Base-by-base conservation (phyloP, 2,797 vertebrate species). In the Microtus obscurus region DNA sequence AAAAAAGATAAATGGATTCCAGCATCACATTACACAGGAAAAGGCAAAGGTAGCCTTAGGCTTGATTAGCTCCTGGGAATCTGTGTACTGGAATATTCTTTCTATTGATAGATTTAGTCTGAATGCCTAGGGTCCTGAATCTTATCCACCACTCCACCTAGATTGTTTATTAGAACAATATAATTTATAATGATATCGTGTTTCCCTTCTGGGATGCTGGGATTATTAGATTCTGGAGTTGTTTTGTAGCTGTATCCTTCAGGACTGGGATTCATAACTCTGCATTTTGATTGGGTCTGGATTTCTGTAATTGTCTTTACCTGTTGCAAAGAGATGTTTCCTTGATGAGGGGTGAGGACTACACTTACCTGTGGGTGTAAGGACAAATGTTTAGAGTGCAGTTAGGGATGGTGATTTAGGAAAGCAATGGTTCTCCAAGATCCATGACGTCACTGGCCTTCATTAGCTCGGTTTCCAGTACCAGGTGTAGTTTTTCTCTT, bases 11-110 rank as follows among this genome's bases (percentile, higher is more conserved):
- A 34, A 61, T 21, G 85, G 23, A 78, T 69, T 76, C 56, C 87
- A 76, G 16, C 12, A 27, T 45, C 37, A 48, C 17, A 59, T 61
- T 45, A 37, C 37, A 34, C 10, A 77, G 63, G 67, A 82, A 73
- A 80, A 65, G 14, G 48, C 29, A 90, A 12, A 31, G 25, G 40
- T 87, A 92, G 77, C 34, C 23, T 76, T 79, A 91, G 67, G 25
- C 25, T 69, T 90, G 37, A 71, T n/a, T 23, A 83, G 27, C 80
- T 48, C 67, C 65, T 89, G 48, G 56, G 59, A 92, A 86, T 53
- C 16, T 85, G 63, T 69, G 31, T 96, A 65, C 53, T 74, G 73
- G 29, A 89, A 74, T 85, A 27, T 88, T 69, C 65, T 93, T 88
- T 59, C 27, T 95, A 40, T 53, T 71, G 85, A 59, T 53, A 61